Evolutionary conservation across 2,888 invertebrate species (phyloP).

Genomic region (Plemyria rubiginata): DNA sequence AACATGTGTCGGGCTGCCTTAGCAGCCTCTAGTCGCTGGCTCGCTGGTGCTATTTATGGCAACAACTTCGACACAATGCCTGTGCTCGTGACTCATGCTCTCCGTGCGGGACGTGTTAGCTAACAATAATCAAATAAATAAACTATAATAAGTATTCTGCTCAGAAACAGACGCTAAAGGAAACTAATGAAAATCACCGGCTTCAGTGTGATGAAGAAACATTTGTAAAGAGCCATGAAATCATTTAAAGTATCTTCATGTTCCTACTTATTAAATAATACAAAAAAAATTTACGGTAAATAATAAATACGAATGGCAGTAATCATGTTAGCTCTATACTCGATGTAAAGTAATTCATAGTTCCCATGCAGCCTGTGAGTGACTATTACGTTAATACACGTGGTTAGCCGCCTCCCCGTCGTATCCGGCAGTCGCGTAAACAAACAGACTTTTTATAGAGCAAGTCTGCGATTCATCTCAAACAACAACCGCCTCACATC

Average conservation of each 20-base stretch:
- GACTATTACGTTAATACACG: conserved; percentile 65
- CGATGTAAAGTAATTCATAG: conserved; percentile 5
- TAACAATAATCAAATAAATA: conserved; percentile 56
- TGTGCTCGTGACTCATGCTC: conserved; percentile 62
- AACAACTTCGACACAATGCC: conserved; percentile 64
- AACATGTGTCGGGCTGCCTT: conserved; percentile 49
- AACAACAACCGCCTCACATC: conserved; percentile 55
- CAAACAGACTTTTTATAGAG: conserved; percentile 79
- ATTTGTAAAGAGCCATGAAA: too few species aligned
- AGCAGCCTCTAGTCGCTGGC: conserved; percentile 61
- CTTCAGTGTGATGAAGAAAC: not conserved
- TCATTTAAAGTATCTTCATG: too few species aligned
- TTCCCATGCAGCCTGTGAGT: conserved; percentile 44
- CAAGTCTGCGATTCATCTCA: conserved; percentile 70
- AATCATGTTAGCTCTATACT: not conserved
- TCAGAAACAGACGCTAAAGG: conserved; percentile 43
- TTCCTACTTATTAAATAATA: not conserved
- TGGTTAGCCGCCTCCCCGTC: conserved; percentile 64
- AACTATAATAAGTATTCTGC: conserved; percentile 55
- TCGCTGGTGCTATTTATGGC: conserved; percentile 69
- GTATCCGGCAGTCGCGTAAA: conserved; percentile 75
- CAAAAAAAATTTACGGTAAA: not conserved
- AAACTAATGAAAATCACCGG: conserved; percentile 17
- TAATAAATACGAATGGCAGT: not conserved
- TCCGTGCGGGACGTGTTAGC: conserved; percentile 54